A percentile compares a stretch with the other conserved stretches of the same genome.
phyloP scores from a whole-genome alignment of 2,113 vertebrate genomes.

The Microtus pennsylvanicus region DNA sequence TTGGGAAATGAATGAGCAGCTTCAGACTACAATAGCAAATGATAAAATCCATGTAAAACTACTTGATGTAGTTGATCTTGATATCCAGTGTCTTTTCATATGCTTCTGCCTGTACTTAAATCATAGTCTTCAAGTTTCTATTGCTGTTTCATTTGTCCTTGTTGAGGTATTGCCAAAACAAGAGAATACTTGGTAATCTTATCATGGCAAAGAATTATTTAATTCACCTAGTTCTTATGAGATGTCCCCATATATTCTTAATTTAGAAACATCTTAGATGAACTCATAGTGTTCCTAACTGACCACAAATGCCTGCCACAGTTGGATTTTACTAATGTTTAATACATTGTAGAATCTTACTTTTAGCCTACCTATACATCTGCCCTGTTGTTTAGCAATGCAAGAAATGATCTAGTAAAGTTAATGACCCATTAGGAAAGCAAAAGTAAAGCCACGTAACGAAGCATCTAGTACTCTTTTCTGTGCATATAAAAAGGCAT shows the following conservation, averaged over 20 bases:
- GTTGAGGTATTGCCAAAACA: background rate
- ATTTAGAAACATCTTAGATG: conserved; percentile 43
- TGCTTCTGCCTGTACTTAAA: background rate
- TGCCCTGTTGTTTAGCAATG: conserved; percentile 42
- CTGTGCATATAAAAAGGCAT: conserved; percentile 50
- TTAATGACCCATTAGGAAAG: conserved; percentile 50
- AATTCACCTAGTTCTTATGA: background rate
- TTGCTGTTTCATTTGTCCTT: background rate
- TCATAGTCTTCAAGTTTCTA: background rate
- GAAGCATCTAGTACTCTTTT: conserved; percentile 44
- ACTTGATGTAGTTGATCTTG: background rate
- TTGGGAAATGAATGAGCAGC: too few species aligned
- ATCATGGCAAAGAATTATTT: conserved; percentile 30
- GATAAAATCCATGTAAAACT: background rate
- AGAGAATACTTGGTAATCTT: background rate
- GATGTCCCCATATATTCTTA: background rate
- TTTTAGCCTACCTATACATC: background rate
- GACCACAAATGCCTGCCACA: background rate
- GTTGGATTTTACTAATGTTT: background rate
- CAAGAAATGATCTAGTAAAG: conserved; percentile 61
- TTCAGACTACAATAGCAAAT: background rate
- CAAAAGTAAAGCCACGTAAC: conserved; percentile 65
- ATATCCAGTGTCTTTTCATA: accelerated
- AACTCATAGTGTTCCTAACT: background rate
- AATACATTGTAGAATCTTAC: background rate